Evolutionary conservation across 2,113 vertebrate genomes (phyloP).

Genomic region (Talpa occidentalis): DNA sequence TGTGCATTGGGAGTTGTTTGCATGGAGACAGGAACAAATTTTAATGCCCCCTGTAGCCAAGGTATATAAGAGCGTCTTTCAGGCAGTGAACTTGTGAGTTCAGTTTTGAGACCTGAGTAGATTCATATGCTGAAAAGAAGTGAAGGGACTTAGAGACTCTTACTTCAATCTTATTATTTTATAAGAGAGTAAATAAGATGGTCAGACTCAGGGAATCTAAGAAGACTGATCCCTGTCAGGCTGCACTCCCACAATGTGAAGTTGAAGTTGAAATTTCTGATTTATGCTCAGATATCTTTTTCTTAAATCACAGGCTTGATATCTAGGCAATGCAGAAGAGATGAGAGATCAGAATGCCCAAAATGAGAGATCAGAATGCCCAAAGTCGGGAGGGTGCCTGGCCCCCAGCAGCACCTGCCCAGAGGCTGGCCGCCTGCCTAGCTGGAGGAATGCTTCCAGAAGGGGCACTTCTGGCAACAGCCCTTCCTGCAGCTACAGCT

Average conservation of each 20-base stretch:
- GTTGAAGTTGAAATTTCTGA: neutral
- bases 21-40: neutral
- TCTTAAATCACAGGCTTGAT: neutral
- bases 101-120: neutral
- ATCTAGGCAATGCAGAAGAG: neutral
- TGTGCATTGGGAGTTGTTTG: neutral
- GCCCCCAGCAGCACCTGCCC: neutral
- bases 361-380: neutral
- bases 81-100: neutral
- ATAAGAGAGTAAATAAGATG: neutral
- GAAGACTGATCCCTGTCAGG: too few species aligned
- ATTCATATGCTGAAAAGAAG: neutral
- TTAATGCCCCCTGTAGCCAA: neutral
- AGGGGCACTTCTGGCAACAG: neutral
- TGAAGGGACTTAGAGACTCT: neutral
- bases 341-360: neutral
- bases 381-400: neutral
- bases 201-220: neutral
- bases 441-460: neutral
- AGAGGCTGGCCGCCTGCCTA: fast-evolving
- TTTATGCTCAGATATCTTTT: neutral
- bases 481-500: neutral
- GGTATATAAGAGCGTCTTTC: neutral
- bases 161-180: neutral
- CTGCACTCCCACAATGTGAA: neutral